Evolutionary conservation across 2,888 invertebrate genomes (phyloP), one percentile per base, ranked within the genome.

Genomic region (Oscheius sp.): DNA sequence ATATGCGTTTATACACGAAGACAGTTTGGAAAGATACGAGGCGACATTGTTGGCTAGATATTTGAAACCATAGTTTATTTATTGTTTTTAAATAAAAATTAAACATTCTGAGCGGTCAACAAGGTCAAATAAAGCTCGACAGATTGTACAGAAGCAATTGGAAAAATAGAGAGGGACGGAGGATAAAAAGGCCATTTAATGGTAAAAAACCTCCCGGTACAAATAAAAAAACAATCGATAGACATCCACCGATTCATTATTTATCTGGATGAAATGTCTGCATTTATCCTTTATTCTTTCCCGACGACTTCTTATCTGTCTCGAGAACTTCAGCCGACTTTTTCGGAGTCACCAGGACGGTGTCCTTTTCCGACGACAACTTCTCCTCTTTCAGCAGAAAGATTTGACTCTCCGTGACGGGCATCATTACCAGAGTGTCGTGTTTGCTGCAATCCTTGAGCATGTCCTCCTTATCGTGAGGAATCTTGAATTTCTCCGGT

Each of bases 1-100:
- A 58, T 73, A 73, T 63, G 61, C 68, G 12, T 73, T 77, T 23
- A 75, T 77, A 23, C 75, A 77, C 7, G 73, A 75, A n/a, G 56
- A 59, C 43, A 64, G 71, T 16, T 68, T 77, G 61, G 1, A 18
- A 2, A 35, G 73, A 7, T 77, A 75, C 61, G 70, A 61, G 41
- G 77, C 73, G 27, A 73, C 69, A 7, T 73, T 74, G 23, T 29
- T 77, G 25, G 73, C 75, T 13, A 63, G 46, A 43, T 69, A 69
- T 45, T 25, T 69, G 27, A 18, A 25, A 55, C 25, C 43, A 9
- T 63, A 29, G 25, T 13, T 45, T 45, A 12, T 7, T 13, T 13
- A 45, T 7, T 45, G 45, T 45, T 13, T 45, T 12, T 13, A 12
- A 45, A 45, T 13, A 45, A 45, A 45, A 45, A 7, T 7, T 45